Percentiles rank a stretch among this genome's conserved stretches.
Conservation (phyloP, 2,113 vertebrate genomes). For the Eleginops maclovinus region DNA sequence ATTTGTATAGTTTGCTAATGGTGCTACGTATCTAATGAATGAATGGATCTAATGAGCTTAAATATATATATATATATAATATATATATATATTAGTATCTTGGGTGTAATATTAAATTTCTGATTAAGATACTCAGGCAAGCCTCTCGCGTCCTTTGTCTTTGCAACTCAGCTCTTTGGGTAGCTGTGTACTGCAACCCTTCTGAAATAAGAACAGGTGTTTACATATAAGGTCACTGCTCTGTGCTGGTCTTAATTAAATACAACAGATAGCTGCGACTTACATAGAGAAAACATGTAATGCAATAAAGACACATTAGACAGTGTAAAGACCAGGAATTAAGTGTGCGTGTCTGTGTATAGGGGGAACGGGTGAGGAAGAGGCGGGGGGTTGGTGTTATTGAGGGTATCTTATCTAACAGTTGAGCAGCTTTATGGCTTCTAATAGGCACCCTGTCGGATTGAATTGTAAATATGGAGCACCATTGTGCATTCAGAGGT, state of each 20-base stretch:
- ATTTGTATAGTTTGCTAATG: conserved; percentile 46
- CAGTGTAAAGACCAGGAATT: conserved; percentile 19
- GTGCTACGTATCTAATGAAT: too few relatives aligned
- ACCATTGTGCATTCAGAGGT: conserved; percentile 70
- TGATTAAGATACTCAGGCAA: background rate
- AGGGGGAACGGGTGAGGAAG: background rate
- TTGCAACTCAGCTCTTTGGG: background rate
- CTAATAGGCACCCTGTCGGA: conserved; percentile 74
- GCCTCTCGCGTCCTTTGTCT: background rate
- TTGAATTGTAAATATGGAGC: conserved; percentile 78
- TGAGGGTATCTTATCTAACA: conserved; percentile 72
- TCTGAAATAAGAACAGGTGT: conserved; percentile 6
- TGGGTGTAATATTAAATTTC: too few relatives aligned
- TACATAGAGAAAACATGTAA: conserved; percentile 25
- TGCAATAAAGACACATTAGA: conserved; percentile 30
- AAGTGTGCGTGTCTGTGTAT: background rate
- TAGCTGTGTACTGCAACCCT: background rate
- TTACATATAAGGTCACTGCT: background rate
- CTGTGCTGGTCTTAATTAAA: conserved; percentile 19
- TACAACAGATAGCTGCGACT: conserved; percentile 21
- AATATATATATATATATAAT: too few relatives aligned
- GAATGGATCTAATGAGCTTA: too few relatives aligned
- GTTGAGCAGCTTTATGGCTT: conserved; percentile 75
- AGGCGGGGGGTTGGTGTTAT: conserved; percentile 33
- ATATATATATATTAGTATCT: too few relatives aligned